Evolutionary conservation across 2,888 invertebrate species (phyloP), one percentile per base, ranked within the genome.

Genomic region (Meloe dianella): DNA sequence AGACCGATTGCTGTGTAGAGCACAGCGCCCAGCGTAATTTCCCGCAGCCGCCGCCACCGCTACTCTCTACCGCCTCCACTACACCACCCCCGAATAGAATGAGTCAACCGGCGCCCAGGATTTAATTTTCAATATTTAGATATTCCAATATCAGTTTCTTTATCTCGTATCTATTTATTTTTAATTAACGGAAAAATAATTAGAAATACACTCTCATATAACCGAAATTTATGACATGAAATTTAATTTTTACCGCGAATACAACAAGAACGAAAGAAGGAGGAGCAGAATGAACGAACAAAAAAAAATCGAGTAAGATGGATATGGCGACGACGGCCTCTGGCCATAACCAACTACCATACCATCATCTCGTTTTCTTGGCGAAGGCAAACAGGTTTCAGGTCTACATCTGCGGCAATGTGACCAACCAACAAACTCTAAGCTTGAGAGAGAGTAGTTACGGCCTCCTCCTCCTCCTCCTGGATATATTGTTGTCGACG

Each of bases 301-400:
- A 51, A n/a, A 24, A 8, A 54, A 27, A 54, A 27, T 4, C 27
- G 27, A 54, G 54, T 27, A 24, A 22, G 54, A 54, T 54, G 27
- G 54, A 54, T 54, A 54, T 54, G 54, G 54, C 54, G 54, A 54
- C 54, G 54, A 54, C 54, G 54, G 54, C 54, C 54, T 54, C 54
- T 54, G 54, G 54, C 54, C 27, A 54, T 54, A n/a, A n/a, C n/a
- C n/a, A n/a, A 54, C 54, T 14, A 27, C 54, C 27, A 54, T 27
- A 27, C 24, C 54, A 74, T 75, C 75, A 74, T 74, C 71, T 54
- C 68, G 64, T 68, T 68, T 63, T 66, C 69, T 69, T 66, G 74
- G 71, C 77, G 81, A 82, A 82, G 82, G 82, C 78, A 81, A 82
- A 82, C 82, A 73, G 81, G 82, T 82, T 83, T 80, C 71, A 77